Percentiles rank a stretch among this genome's conserved stretches.
Evolutionary conservation across 2,113 vertebrate genomes (phyloP).

Genomic region (Pandion haliaetus): DNA sequence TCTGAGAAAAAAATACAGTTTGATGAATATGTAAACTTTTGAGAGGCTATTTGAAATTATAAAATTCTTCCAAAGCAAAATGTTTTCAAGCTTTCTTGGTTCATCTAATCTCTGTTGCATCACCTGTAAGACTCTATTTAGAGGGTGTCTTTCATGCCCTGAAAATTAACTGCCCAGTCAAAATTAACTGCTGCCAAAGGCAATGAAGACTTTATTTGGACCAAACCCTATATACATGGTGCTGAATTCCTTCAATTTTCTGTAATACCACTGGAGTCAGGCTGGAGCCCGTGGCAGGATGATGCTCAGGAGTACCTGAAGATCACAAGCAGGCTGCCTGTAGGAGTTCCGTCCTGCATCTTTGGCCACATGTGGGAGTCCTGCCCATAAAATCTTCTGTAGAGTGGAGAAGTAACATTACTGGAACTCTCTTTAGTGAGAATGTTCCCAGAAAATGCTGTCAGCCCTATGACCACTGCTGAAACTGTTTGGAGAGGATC

Average conservation of each 20-base stretch:
- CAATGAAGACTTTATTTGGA: neutral
- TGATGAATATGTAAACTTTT: neutral
- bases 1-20: neutral
- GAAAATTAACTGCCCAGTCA: neutral
- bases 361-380: neutral
- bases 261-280: neutral
- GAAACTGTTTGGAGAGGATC: neutral
- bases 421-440: neutral
- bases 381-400: neutral
- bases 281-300: neutral
- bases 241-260: neutral
- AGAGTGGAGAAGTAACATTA: neutral
- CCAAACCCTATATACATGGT: neutral
- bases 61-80: neutral
- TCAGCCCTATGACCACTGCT: neutral
- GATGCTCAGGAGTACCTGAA: neutral
- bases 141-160: neutral
- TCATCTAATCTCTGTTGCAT: neutral
- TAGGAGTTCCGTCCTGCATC: neutral
- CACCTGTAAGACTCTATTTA: neutral
- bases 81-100: neutral
- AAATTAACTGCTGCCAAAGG: neutral
- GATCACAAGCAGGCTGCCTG: neutral
- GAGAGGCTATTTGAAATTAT: neutral
- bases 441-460: neutral